A percentile compares a stretch with the other conserved stretches of the same genome.
These are phyloP conservation scores for Apodemus agrarius DNA, from an alignment of 2,797 vertebrate genomes.

Conservation along the genomic window DNA sequence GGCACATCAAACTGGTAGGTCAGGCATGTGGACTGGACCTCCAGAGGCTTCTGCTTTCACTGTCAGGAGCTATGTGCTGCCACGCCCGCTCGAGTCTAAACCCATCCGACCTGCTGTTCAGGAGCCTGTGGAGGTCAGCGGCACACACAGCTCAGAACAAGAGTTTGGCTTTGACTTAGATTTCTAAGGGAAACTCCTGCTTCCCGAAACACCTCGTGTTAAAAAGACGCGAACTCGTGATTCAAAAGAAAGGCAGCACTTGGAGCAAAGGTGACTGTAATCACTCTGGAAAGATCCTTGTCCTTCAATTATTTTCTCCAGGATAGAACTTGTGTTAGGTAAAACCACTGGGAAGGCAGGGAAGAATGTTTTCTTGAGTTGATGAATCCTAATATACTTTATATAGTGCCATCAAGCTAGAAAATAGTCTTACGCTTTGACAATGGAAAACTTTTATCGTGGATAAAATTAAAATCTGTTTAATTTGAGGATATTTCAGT, in stretches of 20 bases:
- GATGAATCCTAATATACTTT: background rate
- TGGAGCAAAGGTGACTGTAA: constrained; percentile 33
- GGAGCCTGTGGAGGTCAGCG: background rate
- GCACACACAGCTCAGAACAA: background rate
- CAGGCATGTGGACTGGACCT: background rate
- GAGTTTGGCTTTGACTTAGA: background rate
- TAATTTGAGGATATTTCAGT: background rate
- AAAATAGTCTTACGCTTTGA: background rate
- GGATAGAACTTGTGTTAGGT: background rate
- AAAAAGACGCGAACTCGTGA: constrained; percentile 25
- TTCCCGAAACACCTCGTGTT: background rate
- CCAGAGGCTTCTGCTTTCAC: background rate
- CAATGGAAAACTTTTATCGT: background rate
- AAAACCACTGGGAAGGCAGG: constrained; percentile 15
- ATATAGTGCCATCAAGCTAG: background rate
- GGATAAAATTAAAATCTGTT: constrained; percentile 45
- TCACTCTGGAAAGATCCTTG: constrained; percentile 15
- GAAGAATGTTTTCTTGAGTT: background rate
- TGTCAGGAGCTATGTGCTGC: background rate
- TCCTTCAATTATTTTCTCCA: background rate
- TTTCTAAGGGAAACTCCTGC: background rate
- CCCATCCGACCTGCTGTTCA: background rate
- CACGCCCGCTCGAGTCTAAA: background rate
- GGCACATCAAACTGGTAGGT: background rate
- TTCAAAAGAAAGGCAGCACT: constrained; percentile 19